Evolutionary conservation across 2,888 invertebrate species (phyloP), one percentile per base, ranked within the genome.

Genomic region (Latrodectus hesperus): DNA sequence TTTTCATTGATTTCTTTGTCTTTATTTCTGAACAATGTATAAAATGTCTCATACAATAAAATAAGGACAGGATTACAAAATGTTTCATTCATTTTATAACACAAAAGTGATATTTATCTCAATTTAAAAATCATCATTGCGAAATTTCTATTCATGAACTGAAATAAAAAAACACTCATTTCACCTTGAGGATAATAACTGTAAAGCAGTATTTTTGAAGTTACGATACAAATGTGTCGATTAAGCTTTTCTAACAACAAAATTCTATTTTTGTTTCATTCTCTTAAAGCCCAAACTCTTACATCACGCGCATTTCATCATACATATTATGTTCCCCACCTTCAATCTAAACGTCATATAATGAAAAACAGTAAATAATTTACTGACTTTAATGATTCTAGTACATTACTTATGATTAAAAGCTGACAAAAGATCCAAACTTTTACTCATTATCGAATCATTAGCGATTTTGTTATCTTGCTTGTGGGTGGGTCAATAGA

Each of bases 401-500:
- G 60, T 60, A 60, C 60, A 60, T 60, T 60, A 60, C n/a, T 60
- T 60, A n/a, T 60, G 60, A 60, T 60, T 60, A 60, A 60, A 60
- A 10, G 60, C 60, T 60, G 60, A 60, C 60, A 60, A 60, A 60
- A 60, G 60, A 60, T 60, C 12, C 14, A 6, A 60, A 60, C 12
- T 60, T 60, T 60, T n/a, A n/a, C 60, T 60, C 60, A n/a, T 60
- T 60, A 60, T 60, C 60, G 60, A 60, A 60, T 60, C 60, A 60
- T 60, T 60, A 60, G 60, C 60, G 60, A 60, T 60, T 60, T 60
- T 10, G 60, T 60, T 60, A 60, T 60, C 60, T 16, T n/a, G 60
- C 60, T 60, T 60, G 12, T 16, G 60, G 60, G 60, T 16, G 60
- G 60, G 60, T 12, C 60, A 60, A 60, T 16, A 11, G 12, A 12